phyloP scores from a whole-genome alignment of 2,113 vertebrate species.

The Prunella fulvescens region DNA sequence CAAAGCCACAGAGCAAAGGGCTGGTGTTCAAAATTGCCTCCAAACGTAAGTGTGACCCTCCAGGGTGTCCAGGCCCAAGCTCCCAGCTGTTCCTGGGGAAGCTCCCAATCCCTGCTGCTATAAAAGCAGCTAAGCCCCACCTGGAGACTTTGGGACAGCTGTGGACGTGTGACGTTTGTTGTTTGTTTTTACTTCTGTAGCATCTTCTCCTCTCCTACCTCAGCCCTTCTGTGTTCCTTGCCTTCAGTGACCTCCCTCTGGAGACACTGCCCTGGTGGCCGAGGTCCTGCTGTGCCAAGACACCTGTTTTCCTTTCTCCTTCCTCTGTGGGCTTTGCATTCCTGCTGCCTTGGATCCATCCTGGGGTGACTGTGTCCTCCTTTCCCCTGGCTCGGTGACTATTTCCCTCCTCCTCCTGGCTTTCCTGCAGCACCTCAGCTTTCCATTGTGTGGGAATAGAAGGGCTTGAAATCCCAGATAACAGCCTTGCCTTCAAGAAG shows the following conservation, averaged over 20 bases:
- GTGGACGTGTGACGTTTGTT: not conserved
- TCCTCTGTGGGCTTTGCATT: not conserved
- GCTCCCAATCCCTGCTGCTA: not conserved
- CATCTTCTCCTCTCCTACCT: not conserved
- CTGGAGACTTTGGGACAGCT: not conserved
- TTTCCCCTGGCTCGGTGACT: not conserved
- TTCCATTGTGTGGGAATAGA: not conserved
- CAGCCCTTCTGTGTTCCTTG: not conserved
- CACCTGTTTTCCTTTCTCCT: not conserved
- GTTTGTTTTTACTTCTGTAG: not conserved
- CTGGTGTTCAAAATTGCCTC: slow-evolving; percentile 89
- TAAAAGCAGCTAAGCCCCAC: not conserved
- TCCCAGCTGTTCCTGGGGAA: not conserved
- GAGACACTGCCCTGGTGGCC: not conserved
- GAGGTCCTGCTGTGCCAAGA: not conserved
- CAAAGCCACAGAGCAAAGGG: slow-evolving; percentile 48
- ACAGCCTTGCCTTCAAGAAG: not conserved
- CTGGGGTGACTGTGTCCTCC: not conserved
- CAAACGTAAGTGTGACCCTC: slow-evolving; percentile 77
- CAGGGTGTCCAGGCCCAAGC: not conserved
- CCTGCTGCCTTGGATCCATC: not conserved
- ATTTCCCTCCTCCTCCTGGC: not conserved
- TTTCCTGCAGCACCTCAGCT: not conserved
- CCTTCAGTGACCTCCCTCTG: not conserved
- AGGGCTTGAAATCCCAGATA: not conserved